A percentile compares a stretch with the other conserved stretches of the same genome.
Conservation (phyloP, 53 echinoderm and acorn worm species). For the Luidia sarsii region DNA sequence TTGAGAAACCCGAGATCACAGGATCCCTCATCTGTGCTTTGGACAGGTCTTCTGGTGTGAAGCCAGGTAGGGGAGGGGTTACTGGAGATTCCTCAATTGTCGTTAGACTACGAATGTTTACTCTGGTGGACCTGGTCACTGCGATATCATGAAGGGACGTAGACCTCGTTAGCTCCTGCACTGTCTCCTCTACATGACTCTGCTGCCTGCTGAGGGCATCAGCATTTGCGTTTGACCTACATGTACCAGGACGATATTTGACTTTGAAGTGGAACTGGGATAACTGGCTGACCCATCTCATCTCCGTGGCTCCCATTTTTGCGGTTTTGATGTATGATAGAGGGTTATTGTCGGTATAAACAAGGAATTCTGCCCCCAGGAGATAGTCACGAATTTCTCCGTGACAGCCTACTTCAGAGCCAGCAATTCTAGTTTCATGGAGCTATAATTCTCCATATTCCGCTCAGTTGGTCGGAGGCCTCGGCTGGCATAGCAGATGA, state of each 20-base stretch:
- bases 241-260: constrained; percentile 20
- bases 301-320: constrained; percentile 7
- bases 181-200: constrained; percentile 22
- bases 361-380: constrained; percentile 29
- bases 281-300: constrained; percentile 54
- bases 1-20: background rate
- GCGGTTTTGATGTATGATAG: constrained; percentile 12
- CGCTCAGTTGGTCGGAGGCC: constrained; percentile 6
- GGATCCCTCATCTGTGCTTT: background rate
- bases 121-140: background rate
- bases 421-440: constrained; percentile 32
- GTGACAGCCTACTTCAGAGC: constrained; percentile 27
- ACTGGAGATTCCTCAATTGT: background rate
- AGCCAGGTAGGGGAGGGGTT: background rate
- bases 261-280: constrained; percentile 57
- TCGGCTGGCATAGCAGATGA: constrained; percentile 35
- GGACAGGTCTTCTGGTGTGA: no score
- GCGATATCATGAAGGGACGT: background rate
- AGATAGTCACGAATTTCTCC: constrained; percentile 43
- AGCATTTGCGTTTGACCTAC: constrained; percentile 50
- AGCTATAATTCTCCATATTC: constrained; percentile 44
- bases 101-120: background rate
- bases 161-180: background rate
- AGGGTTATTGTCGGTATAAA: constrained; percentile 59
- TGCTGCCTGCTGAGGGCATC: constrained; percentile 51